phyloP scores from a whole-genome alignment of 2,113 vertebrate genomes.

The Thymallus thymallus region DNA sequence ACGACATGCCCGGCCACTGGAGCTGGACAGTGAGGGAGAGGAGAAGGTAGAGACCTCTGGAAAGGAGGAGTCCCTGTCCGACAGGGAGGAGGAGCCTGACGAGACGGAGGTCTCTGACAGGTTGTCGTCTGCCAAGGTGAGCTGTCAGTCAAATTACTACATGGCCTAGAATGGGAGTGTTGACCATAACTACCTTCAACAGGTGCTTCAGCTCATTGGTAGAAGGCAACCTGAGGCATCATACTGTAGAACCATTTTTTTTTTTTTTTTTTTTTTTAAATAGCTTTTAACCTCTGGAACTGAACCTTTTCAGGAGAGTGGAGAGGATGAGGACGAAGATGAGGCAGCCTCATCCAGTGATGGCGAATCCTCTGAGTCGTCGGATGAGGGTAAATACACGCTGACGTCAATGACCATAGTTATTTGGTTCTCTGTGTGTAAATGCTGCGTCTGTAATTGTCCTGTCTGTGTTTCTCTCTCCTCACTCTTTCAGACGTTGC shows the following conservation, averaged over 20 bases:
- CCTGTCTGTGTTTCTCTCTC: background rate
- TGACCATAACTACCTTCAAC: no score
- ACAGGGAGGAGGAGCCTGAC: constrained; percentile 83
- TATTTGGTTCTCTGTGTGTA: background rate
- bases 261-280: no score
- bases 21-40: constrained; percentile 95
- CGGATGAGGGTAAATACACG: constrained; percentile 80
- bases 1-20: constrained; percentile 82
- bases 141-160: background rate
- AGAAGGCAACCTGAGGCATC: background rate
- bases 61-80: constrained; percentile 81
- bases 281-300: background rate
- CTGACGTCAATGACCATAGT: background rate
- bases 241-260: no score
- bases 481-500: constrained; percentile 56
- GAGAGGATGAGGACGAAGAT: constrained; percentile 63
- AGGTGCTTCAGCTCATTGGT: no score
- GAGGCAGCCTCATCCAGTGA: constrained; percentile 77
- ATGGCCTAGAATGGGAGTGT: no score
- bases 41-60: constrained; percentile 85
- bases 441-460: background rate
- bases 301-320: constrained; percentile 55
- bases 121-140: constrained; percentile 75
- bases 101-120: constrained; percentile 67
- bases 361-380: constrained; percentile 82